A percentile compares a stretch with the other conserved stretches of the same genome.
Conservation (phyloP, 2,113 vertebrate species). For the Colius striatus region DNA sequence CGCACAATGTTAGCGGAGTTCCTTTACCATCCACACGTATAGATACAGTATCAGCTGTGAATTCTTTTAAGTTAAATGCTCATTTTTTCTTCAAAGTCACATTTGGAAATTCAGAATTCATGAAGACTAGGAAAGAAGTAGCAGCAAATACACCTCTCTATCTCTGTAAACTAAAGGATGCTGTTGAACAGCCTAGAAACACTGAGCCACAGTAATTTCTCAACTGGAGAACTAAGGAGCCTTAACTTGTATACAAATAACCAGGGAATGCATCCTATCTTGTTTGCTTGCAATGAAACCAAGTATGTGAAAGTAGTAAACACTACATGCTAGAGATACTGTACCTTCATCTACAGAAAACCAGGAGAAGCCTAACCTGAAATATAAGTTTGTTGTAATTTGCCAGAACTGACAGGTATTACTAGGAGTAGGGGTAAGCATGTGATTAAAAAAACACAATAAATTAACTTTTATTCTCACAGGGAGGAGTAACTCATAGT, state of each 20-base stretch:
- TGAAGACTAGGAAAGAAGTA: neutral
- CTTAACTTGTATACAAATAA: neutral
- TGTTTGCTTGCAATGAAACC: neutral
- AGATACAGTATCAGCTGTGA: neutral
- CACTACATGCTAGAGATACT: neutral
- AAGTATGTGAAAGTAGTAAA: slow-evolving; percentile 8
- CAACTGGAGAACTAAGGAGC: neutral
- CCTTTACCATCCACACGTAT: neutral
- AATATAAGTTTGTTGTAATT: neutral
- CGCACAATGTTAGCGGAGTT: neutral
- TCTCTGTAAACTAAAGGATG: neutral
- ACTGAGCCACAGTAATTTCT: neutral
- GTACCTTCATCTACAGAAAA: slow-evolving; percentile 28
- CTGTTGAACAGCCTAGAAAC: neutral
- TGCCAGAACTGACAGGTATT: slow-evolving; percentile 19
- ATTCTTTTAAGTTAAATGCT: neutral
- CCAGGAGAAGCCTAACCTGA: neutral
- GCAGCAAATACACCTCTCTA: neutral
- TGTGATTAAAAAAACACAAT: neutral
- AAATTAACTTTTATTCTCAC: neutral
- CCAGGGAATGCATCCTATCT: neutral
- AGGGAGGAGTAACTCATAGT: neutral
- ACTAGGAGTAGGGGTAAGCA: neutral
- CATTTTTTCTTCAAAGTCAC: neutral
- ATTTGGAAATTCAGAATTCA: neutral